These are phyloP conservation scores for Ostrea edulis DNA, from an alignment of 1,140 invertebrate species.

Conservation along the genomic window DNA sequence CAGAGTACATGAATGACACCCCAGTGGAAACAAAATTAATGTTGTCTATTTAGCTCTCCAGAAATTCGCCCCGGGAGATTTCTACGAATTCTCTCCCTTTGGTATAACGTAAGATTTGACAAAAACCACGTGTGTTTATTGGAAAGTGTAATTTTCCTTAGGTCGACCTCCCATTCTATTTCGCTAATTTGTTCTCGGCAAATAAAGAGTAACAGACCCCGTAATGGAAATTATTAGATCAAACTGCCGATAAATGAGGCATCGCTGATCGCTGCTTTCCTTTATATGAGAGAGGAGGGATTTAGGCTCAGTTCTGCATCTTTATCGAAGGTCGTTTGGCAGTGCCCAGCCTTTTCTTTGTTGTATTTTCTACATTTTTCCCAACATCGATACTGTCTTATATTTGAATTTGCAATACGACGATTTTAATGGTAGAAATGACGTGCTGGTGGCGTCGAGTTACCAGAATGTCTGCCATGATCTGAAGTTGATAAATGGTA, in stretches of 20 bases:
- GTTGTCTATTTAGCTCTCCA: constrained; percentile 27
- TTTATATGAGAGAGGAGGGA: constrained; percentile 46
- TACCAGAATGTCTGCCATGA: not conserved
- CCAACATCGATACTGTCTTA: constrained; percentile 13
- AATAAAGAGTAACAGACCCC: constrained; percentile 64
- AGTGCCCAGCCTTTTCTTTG: not conserved
- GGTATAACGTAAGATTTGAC: constrained; percentile 53
- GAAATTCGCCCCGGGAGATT: constrained; percentile 25
- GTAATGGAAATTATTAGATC: constrained; percentile 66
- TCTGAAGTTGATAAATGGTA: constrained; percentile 17
- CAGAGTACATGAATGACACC: not conserved
- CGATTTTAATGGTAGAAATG: constrained; percentile 33
- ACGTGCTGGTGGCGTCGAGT: not conserved
- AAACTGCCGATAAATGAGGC: constrained; percentile 63
- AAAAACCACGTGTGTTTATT: constrained; percentile 59
- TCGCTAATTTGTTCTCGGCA: constrained; percentile 63
- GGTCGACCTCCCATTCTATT: constrained; percentile 68
- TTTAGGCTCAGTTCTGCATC: not conserved
- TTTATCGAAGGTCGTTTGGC: constrained; percentile 5
- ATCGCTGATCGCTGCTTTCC: constrained; percentile 59
- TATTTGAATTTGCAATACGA: constrained; percentile 30
- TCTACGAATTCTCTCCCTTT: constrained; percentile 49
- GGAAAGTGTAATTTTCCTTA: constrained; percentile 63
- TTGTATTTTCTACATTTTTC: not conserved
- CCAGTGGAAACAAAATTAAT: not conserved